A percentile compares a stretch with the other conserved stretches of the same genome.
These are phyloP conservation scores for Phataginus tricuspis DNA, from an alignment of 2,797 vertebrate genomes.

Conservation along the genomic window DNA sequence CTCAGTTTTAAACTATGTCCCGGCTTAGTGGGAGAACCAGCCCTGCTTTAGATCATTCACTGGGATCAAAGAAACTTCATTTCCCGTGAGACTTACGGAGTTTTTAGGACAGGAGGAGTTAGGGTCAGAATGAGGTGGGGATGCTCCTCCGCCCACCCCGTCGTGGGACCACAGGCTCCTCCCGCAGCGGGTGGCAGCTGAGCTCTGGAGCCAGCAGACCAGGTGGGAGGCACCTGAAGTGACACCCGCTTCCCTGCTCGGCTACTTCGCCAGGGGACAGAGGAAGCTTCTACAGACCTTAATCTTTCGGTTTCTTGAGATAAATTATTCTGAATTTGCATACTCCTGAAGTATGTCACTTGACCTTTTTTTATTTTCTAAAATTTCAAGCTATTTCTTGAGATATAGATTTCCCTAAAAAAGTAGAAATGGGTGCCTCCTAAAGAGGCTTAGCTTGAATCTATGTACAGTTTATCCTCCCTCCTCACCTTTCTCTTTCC, in stretches of 20 bases:
- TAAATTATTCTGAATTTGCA: background rate
- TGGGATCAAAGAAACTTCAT: background rate
- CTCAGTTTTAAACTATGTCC: conserved; percentile 40
- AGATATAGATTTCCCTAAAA: background rate
- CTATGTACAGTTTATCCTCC: background rate
- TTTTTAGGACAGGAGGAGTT: background rate
- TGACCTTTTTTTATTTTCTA: background rate
- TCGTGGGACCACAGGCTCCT: background rate
- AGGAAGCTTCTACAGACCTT: background rate
- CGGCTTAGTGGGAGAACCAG: background rate
- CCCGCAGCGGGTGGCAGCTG: background rate
- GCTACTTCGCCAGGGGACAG: background rate
- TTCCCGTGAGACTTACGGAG: background rate
- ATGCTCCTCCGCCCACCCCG: too few species aligned
- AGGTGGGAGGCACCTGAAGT: background rate
- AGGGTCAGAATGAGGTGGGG: background rate
- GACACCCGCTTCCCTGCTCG: background rate
- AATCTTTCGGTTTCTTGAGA: background rate
- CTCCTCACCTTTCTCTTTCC: background rate
- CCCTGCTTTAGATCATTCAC: background rate
- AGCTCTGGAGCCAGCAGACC: background rate
- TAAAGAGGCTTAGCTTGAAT: background rate
- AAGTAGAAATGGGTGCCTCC: background rate
- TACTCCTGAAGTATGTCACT: background rate
- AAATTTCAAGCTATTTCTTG: background rate